Evolutionary conservation across 2,888 invertebrate species (phyloP).

Genomic region (Allolobophora icterica): DNA sequence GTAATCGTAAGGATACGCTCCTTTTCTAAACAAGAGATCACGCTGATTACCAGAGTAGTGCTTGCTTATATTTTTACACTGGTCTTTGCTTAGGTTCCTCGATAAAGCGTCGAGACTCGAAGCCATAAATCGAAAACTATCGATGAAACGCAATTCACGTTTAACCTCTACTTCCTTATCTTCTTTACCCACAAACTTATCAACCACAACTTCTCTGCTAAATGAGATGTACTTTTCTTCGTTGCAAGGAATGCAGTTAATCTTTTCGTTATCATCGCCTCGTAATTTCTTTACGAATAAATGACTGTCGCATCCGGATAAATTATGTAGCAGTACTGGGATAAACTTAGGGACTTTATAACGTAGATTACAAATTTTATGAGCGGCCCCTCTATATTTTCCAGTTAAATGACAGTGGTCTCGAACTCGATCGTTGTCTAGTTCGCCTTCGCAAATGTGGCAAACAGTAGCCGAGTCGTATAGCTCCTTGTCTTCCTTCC

Average conservation of each 20-base stretch:
- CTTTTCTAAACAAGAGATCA: too few species aligned
- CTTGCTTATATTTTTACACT: too few species aligned
- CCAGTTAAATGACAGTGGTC: neutral
- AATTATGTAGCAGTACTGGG: neutral
- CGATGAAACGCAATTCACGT: too few species aligned
- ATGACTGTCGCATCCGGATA: neutral
- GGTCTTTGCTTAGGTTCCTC: too few species aligned
- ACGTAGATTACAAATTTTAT: neutral
- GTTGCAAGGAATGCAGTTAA: neutral
- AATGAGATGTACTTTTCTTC: neutral
- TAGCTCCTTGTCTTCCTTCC: neutral
- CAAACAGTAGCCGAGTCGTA: neutral
- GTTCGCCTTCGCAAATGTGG: neutral
- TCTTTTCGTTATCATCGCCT: neutral
- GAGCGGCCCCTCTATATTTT: constrained; percentile 9
- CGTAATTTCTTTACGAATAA: neutral
- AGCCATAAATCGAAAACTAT: too few species aligned
- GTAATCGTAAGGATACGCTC: too few species aligned
- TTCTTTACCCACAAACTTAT: neutral
- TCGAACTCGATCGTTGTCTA: neutral
- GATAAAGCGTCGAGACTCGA: too few species aligned
- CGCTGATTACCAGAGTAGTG: too few species aligned
- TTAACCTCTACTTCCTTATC: neutral
- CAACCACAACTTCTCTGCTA: neutral
- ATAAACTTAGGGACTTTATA: neutral